phyloP scores from a whole-genome alignment of 2,888 invertebrate genomes.

The Unio delphinus region DNA sequence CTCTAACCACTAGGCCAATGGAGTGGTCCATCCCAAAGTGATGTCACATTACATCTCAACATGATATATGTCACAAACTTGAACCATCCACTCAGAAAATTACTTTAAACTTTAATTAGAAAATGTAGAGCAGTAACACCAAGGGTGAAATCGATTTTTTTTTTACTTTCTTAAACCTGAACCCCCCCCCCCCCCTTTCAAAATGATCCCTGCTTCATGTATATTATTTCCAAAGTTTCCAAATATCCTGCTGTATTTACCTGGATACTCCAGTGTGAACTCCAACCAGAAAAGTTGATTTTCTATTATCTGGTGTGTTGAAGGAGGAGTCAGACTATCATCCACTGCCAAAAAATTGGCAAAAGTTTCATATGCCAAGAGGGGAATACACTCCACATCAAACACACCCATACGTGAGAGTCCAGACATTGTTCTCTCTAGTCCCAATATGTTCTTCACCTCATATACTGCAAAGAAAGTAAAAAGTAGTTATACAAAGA shows the following conservation, averaged over 20 bases:
- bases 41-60: no score
- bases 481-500: not conserved
- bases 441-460: constrained; percentile 48
- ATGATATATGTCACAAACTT: no score
- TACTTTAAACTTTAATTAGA: no score
- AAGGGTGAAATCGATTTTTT: no score
- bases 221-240: no score
- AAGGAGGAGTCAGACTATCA: constrained; percentile 18
- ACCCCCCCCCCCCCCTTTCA: no score
- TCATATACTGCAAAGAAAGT: constrained; percentile 44
- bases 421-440: constrained; percentile 50
- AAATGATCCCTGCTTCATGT: no score
- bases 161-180: no score
- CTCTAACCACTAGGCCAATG: no score
- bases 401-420: constrained; percentile 48
- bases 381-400: constrained; percentile 41
- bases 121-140: no score
- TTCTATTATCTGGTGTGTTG: constrained; percentile 22
- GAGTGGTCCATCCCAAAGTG: no score
- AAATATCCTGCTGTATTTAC: constrained; percentile 16
- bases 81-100: no score
- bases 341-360: constrained; percentile 37
- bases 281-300: constrained; percentile 49
- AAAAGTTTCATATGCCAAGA: constrained; percentile 45
- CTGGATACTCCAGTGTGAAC: constrained; percentile 43